These are phyloP conservation scores for Melanocharis versteri DNA, from an alignment of 2,113 vertebrate genomes.

Conservation along the genomic window DNA sequence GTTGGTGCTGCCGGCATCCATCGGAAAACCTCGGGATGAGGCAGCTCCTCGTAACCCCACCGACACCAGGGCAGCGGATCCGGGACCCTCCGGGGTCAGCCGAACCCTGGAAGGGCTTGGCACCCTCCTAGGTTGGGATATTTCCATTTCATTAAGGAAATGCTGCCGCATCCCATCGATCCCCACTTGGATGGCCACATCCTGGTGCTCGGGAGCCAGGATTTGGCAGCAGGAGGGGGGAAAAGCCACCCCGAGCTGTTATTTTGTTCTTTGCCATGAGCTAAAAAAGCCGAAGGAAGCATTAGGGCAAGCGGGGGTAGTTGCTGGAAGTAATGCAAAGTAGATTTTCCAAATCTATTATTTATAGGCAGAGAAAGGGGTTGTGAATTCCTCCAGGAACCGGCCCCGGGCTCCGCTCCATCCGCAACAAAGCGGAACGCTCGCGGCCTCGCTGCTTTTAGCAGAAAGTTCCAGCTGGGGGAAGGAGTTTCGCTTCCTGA, in stretches of 20 bases:
- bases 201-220: not conserved
- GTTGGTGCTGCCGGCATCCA: not conserved
- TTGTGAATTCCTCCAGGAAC: not conserved
- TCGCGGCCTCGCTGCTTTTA: fast-evolving
- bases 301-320: not conserved
- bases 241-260: not conserved
- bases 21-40: not conserved
- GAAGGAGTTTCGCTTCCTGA: not conserved
- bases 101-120: not conserved
- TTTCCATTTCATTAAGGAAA: not conserved
- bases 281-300: not conserved
- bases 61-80: not conserved
- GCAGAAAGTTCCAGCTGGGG: not conserved
- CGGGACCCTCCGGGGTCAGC: not conserved
- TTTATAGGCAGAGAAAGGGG: conserved; percentile 1
- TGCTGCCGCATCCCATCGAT: not conserved
- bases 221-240: fast-evolving
- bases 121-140: not conserved
- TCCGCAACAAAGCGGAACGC: not conserved
- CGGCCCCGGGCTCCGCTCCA: not conserved
- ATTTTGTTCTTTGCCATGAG: fast-evolving
- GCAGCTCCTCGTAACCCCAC: not conserved
- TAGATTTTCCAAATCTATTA: conserved; percentile 33
- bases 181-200: not conserved
- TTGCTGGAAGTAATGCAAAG: conserved; percentile 5